These are phyloP conservation scores for Acipenser ruthenus DNA, from an alignment of 2,797 vertebrate genomes.

Conservation along the genomic window DNA sequence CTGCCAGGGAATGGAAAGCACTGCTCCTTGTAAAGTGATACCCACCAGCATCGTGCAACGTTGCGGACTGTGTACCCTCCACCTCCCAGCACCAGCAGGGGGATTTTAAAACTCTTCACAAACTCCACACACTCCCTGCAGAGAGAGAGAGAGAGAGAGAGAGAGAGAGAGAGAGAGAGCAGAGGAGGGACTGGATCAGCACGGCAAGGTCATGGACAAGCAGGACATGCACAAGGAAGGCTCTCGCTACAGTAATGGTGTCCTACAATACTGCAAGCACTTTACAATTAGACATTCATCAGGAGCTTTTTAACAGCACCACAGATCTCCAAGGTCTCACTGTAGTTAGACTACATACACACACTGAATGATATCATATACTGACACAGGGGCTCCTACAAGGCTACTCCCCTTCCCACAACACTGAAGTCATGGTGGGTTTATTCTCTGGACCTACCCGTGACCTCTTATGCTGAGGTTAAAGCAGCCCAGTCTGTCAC, in stretches of 20 bases:
- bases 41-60: conserved; percentile 92
- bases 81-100: conserved; percentile 88
- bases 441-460: conserved; percentile 62
- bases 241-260: no score
- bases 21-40: conserved; percentile 6
- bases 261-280: no score
- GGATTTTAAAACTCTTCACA: conserved; percentile 95
- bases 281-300: no score
- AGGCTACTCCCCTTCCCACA: no score
- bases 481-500: conserved; percentile 91
- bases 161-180: conserved; percentile 7
- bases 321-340: no score
- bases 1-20: no score
- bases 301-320: no score
- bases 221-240: no score
- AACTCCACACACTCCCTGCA: conserved; percentile 93
- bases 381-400: background rate
- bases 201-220: no score
- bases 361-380: no score
- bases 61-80: conserved; percentile 96
- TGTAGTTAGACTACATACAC: no score
- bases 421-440: background rate
- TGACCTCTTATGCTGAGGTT: conserved; percentile 97
- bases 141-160: background rate
- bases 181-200: background rate